Evolutionary conservation across 2,113 vertebrate species (phyloP).

Genomic region (Pantherophis guttatus): DNA sequence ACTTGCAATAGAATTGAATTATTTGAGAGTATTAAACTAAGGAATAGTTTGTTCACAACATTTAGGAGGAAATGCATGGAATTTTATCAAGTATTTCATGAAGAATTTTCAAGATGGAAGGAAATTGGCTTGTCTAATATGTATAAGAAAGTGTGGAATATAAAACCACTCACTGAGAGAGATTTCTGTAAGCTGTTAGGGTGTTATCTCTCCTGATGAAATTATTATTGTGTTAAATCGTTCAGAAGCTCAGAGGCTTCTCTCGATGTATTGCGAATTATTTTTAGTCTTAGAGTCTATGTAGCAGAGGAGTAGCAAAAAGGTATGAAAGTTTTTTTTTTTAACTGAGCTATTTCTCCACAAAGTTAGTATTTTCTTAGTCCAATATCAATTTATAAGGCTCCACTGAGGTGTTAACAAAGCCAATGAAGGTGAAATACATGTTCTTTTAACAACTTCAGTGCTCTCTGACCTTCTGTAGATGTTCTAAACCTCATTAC

Average conservation of each 20-base stretch:
- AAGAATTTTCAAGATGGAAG: slow-evolving; percentile 19
- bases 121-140: not conserved
- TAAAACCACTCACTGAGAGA: slow-evolving; percentile 13
- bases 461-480: not conserved
- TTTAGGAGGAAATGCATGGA: slow-evolving; percentile 18
- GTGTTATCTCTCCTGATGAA: slow-evolving; percentile 14
- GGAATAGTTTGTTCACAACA: slow-evolving; percentile 37
- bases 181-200: not conserved
- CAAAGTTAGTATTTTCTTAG: not conserved
- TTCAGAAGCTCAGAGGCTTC: not conserved
- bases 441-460: not conserved
- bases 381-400: not conserved
- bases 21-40: slow-evolving; percentile 38
- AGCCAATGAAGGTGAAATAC: not conserved
- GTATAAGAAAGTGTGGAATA: not conserved
- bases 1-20: slow-evolving; percentile 47
- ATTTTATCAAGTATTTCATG: slow-evolving; percentile 46
- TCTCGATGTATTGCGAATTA: not conserved
- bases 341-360: not conserved
- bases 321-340: not conserved
- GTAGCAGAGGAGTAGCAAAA: not conserved
- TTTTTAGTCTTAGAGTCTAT: not conserved
- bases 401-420: not conserved
- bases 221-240: not conserved
- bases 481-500: not conserved